Evolutionary conservation across 2,113 vertebrate genomes (phyloP).

Genomic region (Azemiops feae): DNA sequence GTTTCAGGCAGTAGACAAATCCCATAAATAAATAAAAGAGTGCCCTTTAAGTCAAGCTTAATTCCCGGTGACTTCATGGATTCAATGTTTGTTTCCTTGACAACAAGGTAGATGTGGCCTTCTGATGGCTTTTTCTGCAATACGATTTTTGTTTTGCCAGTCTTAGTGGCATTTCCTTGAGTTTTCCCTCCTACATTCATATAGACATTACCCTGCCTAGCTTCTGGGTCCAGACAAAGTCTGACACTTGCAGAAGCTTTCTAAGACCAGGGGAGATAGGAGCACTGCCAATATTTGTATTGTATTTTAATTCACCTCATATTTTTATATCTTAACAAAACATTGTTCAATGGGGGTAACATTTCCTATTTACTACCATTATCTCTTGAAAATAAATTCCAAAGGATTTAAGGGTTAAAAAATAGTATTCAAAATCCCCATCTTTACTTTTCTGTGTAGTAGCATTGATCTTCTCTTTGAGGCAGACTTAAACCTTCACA

Average conservation of each 20-base stretch:
- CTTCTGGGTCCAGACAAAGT: background rate
- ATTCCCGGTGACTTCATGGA: background rate
- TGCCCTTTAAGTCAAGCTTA: background rate
- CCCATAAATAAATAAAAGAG: background rate
- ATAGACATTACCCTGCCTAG: background rate
- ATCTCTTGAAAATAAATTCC: background rate
- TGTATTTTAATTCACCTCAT: background rate
- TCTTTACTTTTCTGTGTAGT: background rate
- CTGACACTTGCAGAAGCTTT: background rate
- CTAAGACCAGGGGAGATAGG: background rate
- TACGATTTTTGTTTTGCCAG: background rate
- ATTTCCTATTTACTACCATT: background rate
- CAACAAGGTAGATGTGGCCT: background rate
- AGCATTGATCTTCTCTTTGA: background rate
- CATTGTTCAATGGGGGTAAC: background rate
- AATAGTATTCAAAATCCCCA: background rate
- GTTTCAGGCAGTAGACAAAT: background rate
- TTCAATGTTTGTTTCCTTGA: background rate
- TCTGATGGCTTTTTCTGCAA: background rate
- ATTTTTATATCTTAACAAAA: background rate
- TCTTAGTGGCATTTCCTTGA: background rate
- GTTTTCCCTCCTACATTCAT: background rate
- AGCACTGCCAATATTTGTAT: slow-evolving; percentile 1
- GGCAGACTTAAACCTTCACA: background rate
- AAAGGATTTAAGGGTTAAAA: background rate